Percentiles rank a stretch among this genome's conserved stretches.
These are phyloP conservation scores for Tetramorium alpestre DNA, from an alignment of 1,140 invertebrate species.

Conservation along the genomic window DNA sequence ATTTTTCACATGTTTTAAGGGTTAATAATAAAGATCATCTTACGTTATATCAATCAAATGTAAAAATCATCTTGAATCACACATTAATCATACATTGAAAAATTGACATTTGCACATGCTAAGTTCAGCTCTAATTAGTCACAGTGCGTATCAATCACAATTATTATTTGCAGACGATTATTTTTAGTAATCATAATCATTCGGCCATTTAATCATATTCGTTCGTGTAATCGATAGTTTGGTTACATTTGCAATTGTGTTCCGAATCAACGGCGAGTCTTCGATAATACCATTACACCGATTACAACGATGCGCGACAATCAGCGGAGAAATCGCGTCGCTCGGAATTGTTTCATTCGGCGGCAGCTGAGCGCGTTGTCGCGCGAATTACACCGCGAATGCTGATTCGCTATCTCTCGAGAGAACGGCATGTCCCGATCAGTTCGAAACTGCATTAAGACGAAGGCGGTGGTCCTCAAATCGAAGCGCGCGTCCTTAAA, in stretches of 20 bases:
- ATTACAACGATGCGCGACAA: constrained; percentile 26
- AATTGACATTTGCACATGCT: neutral
- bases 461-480: constrained; percentile 39
- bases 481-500: constrained; percentile 38
- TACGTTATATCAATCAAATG: neutral
- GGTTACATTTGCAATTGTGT: neutral
- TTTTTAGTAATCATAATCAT: neutral
- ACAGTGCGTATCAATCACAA: neutral
- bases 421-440: constrained; percentile 45
- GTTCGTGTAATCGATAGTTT: neutral
- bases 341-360: constrained; percentile 10
- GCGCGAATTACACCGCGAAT: constrained; percentile 37
- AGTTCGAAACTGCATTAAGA: constrained; percentile 70
- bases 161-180: neutral
- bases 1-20: no score
- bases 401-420: constrained; percentile 55
- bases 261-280: neutral
- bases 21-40: neutral
- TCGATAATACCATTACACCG: constrained; percentile 7
- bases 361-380: constrained; percentile 22
- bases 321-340: constrained; percentile 22
- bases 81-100: neutral
- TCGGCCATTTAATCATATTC: neutral
- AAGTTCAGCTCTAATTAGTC: neutral
- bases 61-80: neutral